A percentile compares a stretch with the other conserved stretches of the same genome.
These are phyloP conservation scores for Picus viridis DNA, from an alignment of 2,797 vertebrate genomes.

Conservation along the genomic window DNA sequence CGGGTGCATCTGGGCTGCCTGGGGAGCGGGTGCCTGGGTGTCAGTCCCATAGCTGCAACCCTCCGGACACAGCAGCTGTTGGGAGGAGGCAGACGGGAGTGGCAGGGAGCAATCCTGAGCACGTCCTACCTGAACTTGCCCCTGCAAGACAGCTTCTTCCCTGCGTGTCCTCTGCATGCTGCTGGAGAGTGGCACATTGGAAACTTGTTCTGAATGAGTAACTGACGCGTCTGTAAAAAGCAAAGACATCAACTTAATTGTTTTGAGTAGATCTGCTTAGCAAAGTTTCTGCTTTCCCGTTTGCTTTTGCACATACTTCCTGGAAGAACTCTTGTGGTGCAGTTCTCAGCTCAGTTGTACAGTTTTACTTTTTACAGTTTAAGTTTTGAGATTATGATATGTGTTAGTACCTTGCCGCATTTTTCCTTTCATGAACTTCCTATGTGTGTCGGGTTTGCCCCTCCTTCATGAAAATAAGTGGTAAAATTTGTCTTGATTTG, in stretches of 20 bases:
- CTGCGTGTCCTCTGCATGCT: accelerated
- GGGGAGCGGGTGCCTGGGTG: neutral
- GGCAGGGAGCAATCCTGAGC: neutral
- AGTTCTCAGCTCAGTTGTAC: neutral
- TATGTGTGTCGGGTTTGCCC: neutral
- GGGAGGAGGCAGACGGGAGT: neutral
- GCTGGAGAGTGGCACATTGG: neutral
- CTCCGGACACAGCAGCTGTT: neutral
- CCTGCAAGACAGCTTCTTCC: neutral
- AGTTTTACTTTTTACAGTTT: neutral
- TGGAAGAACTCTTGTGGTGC: neutral
- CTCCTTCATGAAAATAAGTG: neutral
- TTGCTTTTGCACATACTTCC: neutral
- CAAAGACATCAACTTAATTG: neutral
- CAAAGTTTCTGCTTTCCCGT: neutral
- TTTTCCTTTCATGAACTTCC: neutral
- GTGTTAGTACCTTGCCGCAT: neutral
- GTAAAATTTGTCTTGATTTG: neutral
- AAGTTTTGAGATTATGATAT: neutral
- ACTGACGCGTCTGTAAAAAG: neutral
- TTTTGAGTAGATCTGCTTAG: neutral
- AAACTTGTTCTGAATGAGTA: neutral
- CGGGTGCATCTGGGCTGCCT: neutral
- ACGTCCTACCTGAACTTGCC: accelerated
- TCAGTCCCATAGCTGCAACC: neutral